Percentiles rank a stretch among this genome's conserved stretches.
Conservation (phyloP, 92 coral and sea anemone species). For the Parazoanthus darwini region DNA sequence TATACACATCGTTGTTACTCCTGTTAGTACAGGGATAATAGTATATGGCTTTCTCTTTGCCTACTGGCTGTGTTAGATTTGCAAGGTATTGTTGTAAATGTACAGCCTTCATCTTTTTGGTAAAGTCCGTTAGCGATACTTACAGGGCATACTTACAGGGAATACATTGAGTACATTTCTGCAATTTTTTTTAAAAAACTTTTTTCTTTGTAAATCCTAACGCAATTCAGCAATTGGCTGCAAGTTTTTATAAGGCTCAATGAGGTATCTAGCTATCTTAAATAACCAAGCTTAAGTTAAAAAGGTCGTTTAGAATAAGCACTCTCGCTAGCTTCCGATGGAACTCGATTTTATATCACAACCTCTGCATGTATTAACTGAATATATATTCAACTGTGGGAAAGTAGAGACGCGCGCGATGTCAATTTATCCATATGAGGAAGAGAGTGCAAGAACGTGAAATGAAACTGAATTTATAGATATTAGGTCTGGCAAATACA, state of each 20-base stretch:
- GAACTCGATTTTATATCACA: no score
- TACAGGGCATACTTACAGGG: slow-evolving; percentile 1
- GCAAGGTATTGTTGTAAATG: not conserved
- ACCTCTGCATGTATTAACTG: no score
- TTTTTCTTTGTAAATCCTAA: not conserved
- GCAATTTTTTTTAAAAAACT: no score
- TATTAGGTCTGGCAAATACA: not conserved
- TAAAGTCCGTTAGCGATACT: slow-evolving; percentile 3
- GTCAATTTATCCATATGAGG: not conserved
- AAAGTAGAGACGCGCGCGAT: not conserved
- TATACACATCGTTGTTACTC: no score
- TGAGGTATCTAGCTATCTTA: not conserved
- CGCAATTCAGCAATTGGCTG: slow-evolving; percentile 1
- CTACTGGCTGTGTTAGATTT: no score
- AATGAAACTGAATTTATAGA: not conserved
- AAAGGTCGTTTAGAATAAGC: not conserved
- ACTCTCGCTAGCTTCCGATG: not conserved
- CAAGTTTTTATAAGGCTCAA: not conserved
- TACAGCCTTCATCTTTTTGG: slow-evolving; percentile 4
- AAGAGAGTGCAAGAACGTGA: not conserved
- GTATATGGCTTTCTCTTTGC: no score
- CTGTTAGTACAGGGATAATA: no score
- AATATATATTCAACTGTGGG: not conserved
- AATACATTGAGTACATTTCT: not conserved
- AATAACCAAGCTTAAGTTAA: not conserved